Evolutionary conservation across 2,113 vertebrate species (phyloP).

Genomic region (Isurus oxyrinchus): DNA sequence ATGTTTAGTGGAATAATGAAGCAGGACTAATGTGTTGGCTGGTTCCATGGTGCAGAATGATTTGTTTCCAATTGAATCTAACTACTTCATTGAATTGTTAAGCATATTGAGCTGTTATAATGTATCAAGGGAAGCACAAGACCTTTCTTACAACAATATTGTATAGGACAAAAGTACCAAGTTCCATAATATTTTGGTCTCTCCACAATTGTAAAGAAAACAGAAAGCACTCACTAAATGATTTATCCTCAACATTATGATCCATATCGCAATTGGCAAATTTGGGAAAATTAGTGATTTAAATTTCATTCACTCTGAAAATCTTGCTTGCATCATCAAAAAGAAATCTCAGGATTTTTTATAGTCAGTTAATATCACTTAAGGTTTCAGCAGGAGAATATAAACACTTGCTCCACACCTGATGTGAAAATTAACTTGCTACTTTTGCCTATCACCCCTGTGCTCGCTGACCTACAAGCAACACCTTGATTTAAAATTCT

Average conservation of each 20-base stretch:
- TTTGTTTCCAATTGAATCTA: background rate
- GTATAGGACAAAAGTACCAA: background rate
- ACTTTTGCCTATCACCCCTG: background rate
- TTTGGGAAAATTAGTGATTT: background rate
- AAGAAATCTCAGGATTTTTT: background rate
- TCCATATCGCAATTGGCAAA: background rate
- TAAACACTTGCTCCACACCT: background rate
- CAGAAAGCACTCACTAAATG: background rate
- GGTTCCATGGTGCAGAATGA: background rate
- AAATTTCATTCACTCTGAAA: background rate
- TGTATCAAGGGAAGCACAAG: background rate
- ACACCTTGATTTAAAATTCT: background rate
- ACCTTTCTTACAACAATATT: background rate
- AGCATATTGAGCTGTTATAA: background rate
- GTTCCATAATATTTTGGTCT: background rate
- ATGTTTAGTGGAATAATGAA: slow-evolving; percentile 11
- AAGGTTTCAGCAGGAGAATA: background rate
- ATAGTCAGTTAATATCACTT: background rate
- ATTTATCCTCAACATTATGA: background rate
- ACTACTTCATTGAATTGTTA: background rate
- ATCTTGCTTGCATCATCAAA: background rate
- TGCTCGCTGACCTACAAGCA: background rate
- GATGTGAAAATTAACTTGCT: background rate
- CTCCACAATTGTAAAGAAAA: background rate
- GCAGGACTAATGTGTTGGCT: background rate